These are phyloP conservation scores for Sus scrofa DNA, from an alignment of 2,113 vertebrate genomes.

Conservation along the genomic window DNA sequence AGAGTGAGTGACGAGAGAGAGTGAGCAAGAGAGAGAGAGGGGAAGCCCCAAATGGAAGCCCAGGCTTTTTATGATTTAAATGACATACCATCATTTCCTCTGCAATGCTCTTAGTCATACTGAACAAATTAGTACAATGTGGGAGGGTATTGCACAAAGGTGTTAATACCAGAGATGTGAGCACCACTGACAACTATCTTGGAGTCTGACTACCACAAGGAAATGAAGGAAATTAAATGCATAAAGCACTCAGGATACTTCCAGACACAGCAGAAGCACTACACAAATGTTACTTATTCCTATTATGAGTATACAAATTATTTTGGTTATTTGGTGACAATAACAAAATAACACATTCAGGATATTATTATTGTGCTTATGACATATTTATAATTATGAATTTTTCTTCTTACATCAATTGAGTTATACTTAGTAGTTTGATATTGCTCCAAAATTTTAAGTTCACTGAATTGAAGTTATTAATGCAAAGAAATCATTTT, in stretches of 20 bases:
- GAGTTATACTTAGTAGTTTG: not conserved
- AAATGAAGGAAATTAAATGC: no score
- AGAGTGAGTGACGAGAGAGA: fast-evolving
- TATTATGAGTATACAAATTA: not conserved
- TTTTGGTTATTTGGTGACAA: not conserved
- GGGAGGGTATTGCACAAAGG: not conserved
- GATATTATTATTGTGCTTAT: not conserved
- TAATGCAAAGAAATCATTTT: not conserved
- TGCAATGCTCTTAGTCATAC: not conserved
- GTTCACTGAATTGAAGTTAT: not conserved
- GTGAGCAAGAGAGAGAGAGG: not conserved
- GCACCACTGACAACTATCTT: not conserved
- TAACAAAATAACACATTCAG: not conserved
- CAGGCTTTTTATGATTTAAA: not conserved
- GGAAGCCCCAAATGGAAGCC: not conserved
- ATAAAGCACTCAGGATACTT: not conserved
- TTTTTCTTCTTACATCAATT: not conserved
- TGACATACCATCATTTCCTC: not conserved
- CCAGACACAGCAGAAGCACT: not conserved
- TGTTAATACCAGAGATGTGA: not conserved
- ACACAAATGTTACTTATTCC: not conserved
- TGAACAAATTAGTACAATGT: not conserved
- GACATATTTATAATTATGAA: not conserved
- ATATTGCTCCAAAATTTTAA: not conserved
- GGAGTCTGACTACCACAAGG: not conserved